Evolutionary conservation across 64 coral and sea anemone species (phyloP), one percentile per base, ranked within the genome.

Genomic region (Pocillopora damicornis): DNA sequence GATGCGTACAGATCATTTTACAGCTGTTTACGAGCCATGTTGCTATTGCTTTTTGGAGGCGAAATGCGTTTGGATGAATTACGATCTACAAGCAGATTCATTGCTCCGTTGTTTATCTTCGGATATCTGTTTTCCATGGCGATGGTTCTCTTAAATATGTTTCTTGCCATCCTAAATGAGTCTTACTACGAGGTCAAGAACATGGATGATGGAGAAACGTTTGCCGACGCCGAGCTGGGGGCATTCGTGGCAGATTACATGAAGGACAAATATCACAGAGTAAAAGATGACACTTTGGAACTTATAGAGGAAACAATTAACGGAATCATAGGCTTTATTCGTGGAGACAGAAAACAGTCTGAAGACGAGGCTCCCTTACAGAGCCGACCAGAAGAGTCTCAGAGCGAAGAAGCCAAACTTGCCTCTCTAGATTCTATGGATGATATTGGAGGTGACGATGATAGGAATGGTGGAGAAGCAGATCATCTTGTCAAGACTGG

Each of bases 111-210:
- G 22, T 92, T 88, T 57, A 45, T 76, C 13, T 92, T 92, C 51
- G 78, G 87, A 59, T 92, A 88, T 83, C 79, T 88, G 76, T 67
- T 78, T 3, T 88, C 86, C 23, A 92, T 92, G 91, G 61, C 78
- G 6, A 88, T 88, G 91, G 75, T 92, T 79, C 91, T 92, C 14
- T 80, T 92, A 11, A 92, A 88, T 71, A 92, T 92, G 91, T 92
- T 92, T 34, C 72, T 92, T 4, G 91, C 91, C 6, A 92, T 92
- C 42, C 79, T 92, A 13, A 92, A 92, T 75, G 91, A 92, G 18
- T 92, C 58, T 42, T 92, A 92, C 56, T 64, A 88, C 42, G 91
- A 92, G 51, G 86, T 86, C 23, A 92, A 67, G 26, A 86, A 92
- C 11, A 23, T 83, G 17, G 83, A 92, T 34, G 67, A 35, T 16